These are phyloP conservation scores for Trachelus iudaicus DNA, from an alignment of 2,888 invertebrate species.

Conservation along the genomic window DNA sequence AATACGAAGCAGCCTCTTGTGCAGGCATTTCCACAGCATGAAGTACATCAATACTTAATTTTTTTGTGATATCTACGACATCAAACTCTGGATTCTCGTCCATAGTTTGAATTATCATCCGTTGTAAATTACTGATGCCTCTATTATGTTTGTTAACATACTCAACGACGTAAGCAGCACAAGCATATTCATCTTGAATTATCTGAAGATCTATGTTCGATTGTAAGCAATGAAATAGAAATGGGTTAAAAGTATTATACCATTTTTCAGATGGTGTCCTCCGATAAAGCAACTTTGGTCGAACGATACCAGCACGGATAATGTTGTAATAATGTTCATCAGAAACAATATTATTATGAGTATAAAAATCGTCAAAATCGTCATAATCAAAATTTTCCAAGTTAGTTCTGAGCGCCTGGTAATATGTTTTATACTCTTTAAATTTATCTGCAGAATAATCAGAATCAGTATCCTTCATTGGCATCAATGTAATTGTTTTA, in stretches of 20 bases:
- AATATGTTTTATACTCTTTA: slow-evolving; percentile 7
- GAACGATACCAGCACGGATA: slow-evolving; percentile 46
- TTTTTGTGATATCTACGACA: slow-evolving; percentile 39
- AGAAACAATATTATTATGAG: slow-evolving; percentile 42
- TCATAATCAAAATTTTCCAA: slow-evolving; percentile 45
- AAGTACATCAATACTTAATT: slow-evolving; percentile 48
- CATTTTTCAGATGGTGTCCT: slow-evolving; percentile 55
- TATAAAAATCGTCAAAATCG: slow-evolving; percentile 41
- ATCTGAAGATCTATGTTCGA: slow-evolving; percentile 61
- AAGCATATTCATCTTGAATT: slow-evolving; percentile 60
- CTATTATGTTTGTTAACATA: slow-evolving; percentile 60
- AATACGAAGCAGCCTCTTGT: slow-evolving; percentile 66
- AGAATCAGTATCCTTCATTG: slow-evolving; percentile 28
- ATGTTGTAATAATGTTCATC: slow-evolving; percentile 45
- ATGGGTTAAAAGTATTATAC: slow-evolving; percentile 62
- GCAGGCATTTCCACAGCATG: slow-evolving; percentile 55
- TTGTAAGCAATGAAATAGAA: slow-evolving; percentile 45
- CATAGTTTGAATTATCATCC: slow-evolving; percentile 48
- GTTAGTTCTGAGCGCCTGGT: slow-evolving; percentile 37
- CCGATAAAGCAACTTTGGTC: slow-evolving; percentile 56
- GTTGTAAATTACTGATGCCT: slow-evolving; percentile 56
- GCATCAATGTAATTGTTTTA: slow-evolving; percentile 39
- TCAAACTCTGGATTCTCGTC: slow-evolving; percentile 55
- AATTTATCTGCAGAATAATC: background rate
- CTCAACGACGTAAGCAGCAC: slow-evolving; percentile 61